Evolutionary conservation across 2,113 vertebrate species (phyloP), one percentile per base, ranked within the genome.

Genomic region (Percopsis transmontana): DNA sequence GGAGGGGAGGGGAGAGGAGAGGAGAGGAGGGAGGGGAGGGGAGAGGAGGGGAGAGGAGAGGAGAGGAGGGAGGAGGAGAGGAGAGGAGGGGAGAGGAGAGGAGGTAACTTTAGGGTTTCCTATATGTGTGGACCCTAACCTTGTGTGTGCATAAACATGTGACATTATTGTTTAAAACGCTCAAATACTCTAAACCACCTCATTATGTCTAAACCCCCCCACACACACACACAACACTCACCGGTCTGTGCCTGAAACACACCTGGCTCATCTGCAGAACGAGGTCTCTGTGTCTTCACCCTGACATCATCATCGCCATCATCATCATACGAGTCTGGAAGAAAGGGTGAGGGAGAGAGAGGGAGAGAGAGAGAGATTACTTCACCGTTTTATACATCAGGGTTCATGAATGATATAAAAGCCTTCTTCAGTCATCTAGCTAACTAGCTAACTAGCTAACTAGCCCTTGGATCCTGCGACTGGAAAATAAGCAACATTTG

Each of bases 161-260:
- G n/a, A n/a, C n/a, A n/a, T n/a, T n/a, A n/a, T n/a, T n/a, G n/a
- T n/a, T n/a, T n/a, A n/a, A n/a, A n/a, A n/a, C n/a, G n/a, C n/a
- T n/a, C n/a, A n/a, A n/a, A n/a, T n/a, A n/a, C n/a, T n/a, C n/a
- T n/a, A n/a, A n/a, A n/a, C n/a, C n/a, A n/a, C n/a, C n/a, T n/a
- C n/a, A n/a, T n/a, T n/a, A n/a, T n/a, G n/a, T n/a, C n/a, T n/a
- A 33, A 27, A 18, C 57, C 33, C 54, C 39, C 51, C 10, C 41
- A 50, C 59, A 67, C 70, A 64, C 63, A 24, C 60, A 56, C 54
- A 72, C 16, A 51, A 11, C 15, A 45, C 56, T 90, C 92, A 98
- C 97, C 97, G 95, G 96, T 98, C 90, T 99, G 97, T 62, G 97
- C 97, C 94, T 98, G 97, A 92, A 98, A 98, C 86, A 98, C 89